A percentile compares a stretch with the other conserved stretches of the same genome.
phyloP scores from a whole-genome alignment of 2,888 invertebrate species.

The Antitype chi region DNA sequence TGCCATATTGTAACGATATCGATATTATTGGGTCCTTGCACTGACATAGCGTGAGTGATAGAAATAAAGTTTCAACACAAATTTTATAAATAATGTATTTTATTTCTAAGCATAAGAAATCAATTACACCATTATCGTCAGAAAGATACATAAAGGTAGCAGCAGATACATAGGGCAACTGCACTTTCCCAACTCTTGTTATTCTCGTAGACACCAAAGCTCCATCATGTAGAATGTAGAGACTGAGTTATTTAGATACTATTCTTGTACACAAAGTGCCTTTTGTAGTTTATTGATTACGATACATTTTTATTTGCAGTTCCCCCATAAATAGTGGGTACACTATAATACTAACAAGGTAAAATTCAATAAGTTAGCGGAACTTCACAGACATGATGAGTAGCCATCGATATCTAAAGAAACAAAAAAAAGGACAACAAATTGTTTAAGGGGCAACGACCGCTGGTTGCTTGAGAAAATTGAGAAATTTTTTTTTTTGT shows the following conservation, averaged over 20 bases:
- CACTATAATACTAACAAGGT: background rate
- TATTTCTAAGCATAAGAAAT: constrained; percentile 50
- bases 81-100: constrained; percentile 57
- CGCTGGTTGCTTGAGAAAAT: background rate
- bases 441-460: background rate
- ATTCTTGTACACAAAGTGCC: constrained; percentile 52
- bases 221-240: constrained; percentile 44
- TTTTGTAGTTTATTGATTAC: constrained; percentile 53
- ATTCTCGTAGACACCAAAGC: constrained; percentile 43
- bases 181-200: constrained; percentile 51
- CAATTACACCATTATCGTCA: constrained; percentile 41
- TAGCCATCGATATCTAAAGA: background rate
- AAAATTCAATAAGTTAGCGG: background rate
- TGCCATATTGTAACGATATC: background rate
- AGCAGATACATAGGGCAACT: constrained; percentile 17
- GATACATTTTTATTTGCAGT: constrained; percentile 15
- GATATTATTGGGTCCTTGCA: constrained; percentile 15
- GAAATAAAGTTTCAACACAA: constrained; percentile 37
- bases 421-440: background rate
- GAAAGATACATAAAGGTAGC: constrained; percentile 26
- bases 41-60: constrained; percentile 4
- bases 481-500: too few species aligned
- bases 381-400: background rate
- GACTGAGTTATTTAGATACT: constrained; percentile 26
- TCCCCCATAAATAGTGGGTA: constrained; percentile 2